A percentile compares a stretch with the other conserved stretches of the same genome.
These are phyloP conservation scores for Lordiphosa mommai DNA, from an alignment of 1,140 invertebrate genomes.

Conservation along the genomic window DNA sequence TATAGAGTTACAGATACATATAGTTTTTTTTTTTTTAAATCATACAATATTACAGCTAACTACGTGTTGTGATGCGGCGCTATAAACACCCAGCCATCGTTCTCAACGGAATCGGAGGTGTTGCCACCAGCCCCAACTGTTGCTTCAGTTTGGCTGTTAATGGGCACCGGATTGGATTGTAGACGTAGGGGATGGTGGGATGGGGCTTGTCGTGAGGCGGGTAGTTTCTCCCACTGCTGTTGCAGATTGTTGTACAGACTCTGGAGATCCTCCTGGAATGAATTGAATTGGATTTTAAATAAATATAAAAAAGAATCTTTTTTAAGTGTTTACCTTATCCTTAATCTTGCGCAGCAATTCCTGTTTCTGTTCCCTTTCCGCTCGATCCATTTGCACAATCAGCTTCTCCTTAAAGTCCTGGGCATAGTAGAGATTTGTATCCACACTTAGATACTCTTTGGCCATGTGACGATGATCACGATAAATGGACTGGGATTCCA, in stretches of 20 bases:
- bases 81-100: slow-evolving; percentile 61
- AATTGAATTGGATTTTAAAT: not conserved
- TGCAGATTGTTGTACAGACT: slow-evolving; percentile 66
- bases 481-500: slow-evolving; percentile 90
- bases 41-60: slow-evolving; percentile 23
- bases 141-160: slow-evolving; percentile 7
- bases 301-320: not conserved
- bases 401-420: slow-evolving; percentile 72
- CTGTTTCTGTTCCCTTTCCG: slow-evolving; percentile 60
- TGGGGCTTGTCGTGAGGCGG: slow-evolving; percentile 34
- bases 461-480: slow-evolving; percentile 91
- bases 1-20: slow-evolving; percentile 1
- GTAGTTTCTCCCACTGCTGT: slow-evolving; percentile 56
- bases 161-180: not conserved
- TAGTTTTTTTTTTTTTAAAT: slow-evolving; percentile 4
- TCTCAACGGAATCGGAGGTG: slow-evolving; percentile 26
- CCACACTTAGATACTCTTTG: slow-evolving; percentile 86
- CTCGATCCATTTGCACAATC: slow-evolving; percentile 65
- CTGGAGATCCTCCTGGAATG: slow-evolving; percentile 49
- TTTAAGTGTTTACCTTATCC: slow-evolving; percentile 44
- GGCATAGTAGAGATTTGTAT: slow-evolving; percentile 69
- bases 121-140: not conserved
- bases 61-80: slow-evolving; percentile 49
- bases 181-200: slow-evolving; percentile 3
- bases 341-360: slow-evolving; percentile 66